phyloP scores from a whole-genome alignment of 2,888 invertebrate genomes.

The Trimorus sp. region DNA sequence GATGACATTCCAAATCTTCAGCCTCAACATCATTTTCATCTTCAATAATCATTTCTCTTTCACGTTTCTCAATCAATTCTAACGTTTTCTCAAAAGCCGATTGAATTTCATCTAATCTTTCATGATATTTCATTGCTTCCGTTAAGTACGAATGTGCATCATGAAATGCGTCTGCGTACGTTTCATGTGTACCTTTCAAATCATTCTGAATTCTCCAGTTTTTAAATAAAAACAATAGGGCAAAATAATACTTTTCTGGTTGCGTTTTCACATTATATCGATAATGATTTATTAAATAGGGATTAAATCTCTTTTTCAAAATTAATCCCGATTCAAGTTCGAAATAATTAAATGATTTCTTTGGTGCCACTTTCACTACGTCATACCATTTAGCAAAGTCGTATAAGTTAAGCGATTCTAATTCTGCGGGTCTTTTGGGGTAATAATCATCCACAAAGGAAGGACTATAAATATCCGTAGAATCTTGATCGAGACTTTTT shows the following conservation, averaged over 20 bases:
- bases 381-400: slow-evolving; percentile 23
- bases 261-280: slow-evolving; percentile 66
- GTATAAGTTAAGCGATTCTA: slow-evolving; percentile 1
- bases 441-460: slow-evolving; percentile 6
- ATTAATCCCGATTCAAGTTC: background rate
- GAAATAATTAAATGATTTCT: background rate
- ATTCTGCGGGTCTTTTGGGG: background rate
- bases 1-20: slow-evolving; percentile 28
- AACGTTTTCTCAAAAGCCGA: slow-evolving; percentile 16
- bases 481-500: slow-evolving; percentile 8
- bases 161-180: slow-evolving; percentile 69
- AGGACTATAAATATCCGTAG: slow-evolving; percentile 16
- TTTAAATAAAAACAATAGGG: slow-evolving; percentile 69
- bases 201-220: slow-evolving; percentile 69
- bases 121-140: slow-evolving; percentile 30
- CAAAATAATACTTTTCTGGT: slow-evolving; percentile 71
- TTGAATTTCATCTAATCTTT: slow-evolving; percentile 17
- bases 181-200: slow-evolving; percentile 61
- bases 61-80: slow-evolving; percentile 22
- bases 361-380: background rate
- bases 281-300: slow-evolving; percentile 73
- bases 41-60: background rate
- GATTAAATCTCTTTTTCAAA: slow-evolving; percentile 63
- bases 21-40: background rate
- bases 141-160: slow-evolving; percentile 13